phyloP scores from a whole-genome alignment of 2,888 invertebrate species.

The Euproctis similis region DNA sequence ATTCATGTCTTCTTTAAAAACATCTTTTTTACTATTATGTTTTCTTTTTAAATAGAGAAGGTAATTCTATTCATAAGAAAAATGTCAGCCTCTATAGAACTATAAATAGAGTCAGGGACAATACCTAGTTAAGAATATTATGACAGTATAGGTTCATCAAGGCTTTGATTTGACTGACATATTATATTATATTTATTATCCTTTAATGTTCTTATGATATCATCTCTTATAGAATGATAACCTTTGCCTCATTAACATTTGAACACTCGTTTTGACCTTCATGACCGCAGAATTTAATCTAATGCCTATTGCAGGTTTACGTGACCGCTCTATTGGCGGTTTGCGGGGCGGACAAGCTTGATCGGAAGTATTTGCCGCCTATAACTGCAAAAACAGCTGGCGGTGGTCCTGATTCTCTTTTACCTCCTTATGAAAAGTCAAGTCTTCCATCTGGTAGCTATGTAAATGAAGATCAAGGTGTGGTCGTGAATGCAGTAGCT shows the following conservation, averaged over 20 bases:
- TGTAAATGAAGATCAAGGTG: constrained; percentile 55
- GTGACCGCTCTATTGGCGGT: constrained; percentile 55
- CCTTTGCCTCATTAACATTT: constrained; percentile 2
- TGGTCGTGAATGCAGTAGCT: constrained; percentile 57
- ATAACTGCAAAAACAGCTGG: constrained; percentile 48
- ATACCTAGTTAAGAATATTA: no score
- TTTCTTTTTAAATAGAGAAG: no score
- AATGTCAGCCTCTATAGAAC: no score
- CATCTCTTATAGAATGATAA: neutral
- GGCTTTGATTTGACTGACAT: neutral
- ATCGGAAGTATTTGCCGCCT: constrained; percentile 53
- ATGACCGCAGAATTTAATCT: neutral
- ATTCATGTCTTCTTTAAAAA: no score
- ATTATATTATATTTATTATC: neutral
- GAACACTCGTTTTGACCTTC: neutral
- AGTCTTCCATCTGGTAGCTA: constrained; percentile 36
- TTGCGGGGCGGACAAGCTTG: constrained; percentile 53
- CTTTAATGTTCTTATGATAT: neutral
- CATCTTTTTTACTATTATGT: no score
- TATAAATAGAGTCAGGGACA: no score
- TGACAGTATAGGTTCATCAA: no score
- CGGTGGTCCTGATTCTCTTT: constrained; percentile 23
- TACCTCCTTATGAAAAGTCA: neutral
- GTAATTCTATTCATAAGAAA: no score
- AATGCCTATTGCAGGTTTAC: constrained; percentile 35